These are phyloP conservation scores for Sebastes variabilis DNA, from an alignment of 2,797 vertebrate species.

Conservation along the genomic window DNA sequence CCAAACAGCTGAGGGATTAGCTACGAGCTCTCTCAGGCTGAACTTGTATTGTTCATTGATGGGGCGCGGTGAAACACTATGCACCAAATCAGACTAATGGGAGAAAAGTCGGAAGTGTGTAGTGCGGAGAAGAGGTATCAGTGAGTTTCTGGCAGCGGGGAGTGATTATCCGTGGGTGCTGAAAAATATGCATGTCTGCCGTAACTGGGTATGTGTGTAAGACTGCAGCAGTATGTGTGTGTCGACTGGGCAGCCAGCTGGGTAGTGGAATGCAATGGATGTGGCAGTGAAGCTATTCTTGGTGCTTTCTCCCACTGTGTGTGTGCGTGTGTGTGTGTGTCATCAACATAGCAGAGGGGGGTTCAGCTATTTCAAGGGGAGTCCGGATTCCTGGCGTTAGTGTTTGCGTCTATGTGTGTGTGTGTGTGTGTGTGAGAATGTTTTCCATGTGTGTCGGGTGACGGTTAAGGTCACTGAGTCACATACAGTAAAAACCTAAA, in stretches of 20 bases:
- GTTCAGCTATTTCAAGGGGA: conserved; percentile 69
- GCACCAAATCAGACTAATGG: conserved; percentile 48
- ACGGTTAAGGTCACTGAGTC: conserved; percentile 39
- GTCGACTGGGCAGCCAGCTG: conserved; percentile 49
- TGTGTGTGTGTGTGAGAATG: background rate
- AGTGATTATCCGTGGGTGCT: conserved; percentile 11
- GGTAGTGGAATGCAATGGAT: conserved; percentile 64
- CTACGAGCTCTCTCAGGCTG: conserved; percentile 38
- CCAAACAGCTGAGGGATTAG: conserved; percentile 75
- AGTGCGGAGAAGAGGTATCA: background rate
- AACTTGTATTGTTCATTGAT: conserved; percentile 62
- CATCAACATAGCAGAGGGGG: conserved; percentile 46
- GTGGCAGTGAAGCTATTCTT: conserved; percentile 66
- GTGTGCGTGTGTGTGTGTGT: conserved; percentile 20
- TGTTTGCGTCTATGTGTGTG: conserved; percentile 3
- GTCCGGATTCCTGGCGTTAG: conserved; percentile 60
- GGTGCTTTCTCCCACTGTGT: conserved; percentile 34
- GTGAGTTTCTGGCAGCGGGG: conserved; percentile 18
- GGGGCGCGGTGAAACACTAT: conserved; percentile 9
- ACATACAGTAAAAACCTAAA: conserved; percentile 19
- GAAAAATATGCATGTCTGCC: conserved; percentile 7
- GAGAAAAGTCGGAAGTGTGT: conserved; percentile 27
- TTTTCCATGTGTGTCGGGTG: conserved; percentile 37
- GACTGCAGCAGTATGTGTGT: conserved; percentile 10
- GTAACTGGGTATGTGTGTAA: conserved; percentile 1